Base-by-base conservation (phyloP, 2,888 invertebrate genomes). In the Diaphora mendica region DNA sequence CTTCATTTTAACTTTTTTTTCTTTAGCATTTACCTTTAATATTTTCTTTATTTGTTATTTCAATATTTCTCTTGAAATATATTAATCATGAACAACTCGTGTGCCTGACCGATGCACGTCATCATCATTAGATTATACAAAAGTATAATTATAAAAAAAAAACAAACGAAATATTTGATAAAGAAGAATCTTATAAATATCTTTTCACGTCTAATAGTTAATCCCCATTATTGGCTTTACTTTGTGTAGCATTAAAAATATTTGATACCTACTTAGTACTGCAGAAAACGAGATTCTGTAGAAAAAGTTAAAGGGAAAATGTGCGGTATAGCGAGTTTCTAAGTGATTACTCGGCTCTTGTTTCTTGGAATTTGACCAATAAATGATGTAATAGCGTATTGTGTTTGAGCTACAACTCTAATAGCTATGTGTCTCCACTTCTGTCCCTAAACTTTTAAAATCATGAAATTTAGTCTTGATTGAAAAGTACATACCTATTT, bases 341-440 rank as follows among this genome's bases (percentile, higher is more conserved):
- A 75, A 70, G 72, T 82, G 77, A 80, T 82, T 79, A 75, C 75
- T 64, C 64, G 68, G n/a, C 75, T 62, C 66, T 71, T 78, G 70
- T 75, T 81, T 76, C 35, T 39, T 26, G 26, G 15, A 62, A 62
- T n/a, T 55, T 55, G 30, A 59, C 30, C 5, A 30, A 62, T 62
- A 30, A 30, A 13, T 4, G 59, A 30, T 30, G 13, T 59, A 13
- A 9, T 26, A n/a, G 26, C n/a, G 11, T 13, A 26, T 59, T 59
- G 15, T 26, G 5, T 26, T 30, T 30, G 15, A 62, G 15, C 26
- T 26, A 30, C 13, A 30, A 30, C 5, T 30, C 30, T 4, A 62
- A 30, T 15, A 26, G 59, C 59, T 59, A 59, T 26, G 15, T 62
- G 4, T 15, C 13, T 26, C 7, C 20, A 20, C 8, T 20, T 20